A percentile compares a stretch with the other conserved stretches of the same genome.
Evolutionary conservation across 2,113 vertebrate genomes (phyloP).

Genomic region (Oncorhynchus gorbuscha): DNA sequence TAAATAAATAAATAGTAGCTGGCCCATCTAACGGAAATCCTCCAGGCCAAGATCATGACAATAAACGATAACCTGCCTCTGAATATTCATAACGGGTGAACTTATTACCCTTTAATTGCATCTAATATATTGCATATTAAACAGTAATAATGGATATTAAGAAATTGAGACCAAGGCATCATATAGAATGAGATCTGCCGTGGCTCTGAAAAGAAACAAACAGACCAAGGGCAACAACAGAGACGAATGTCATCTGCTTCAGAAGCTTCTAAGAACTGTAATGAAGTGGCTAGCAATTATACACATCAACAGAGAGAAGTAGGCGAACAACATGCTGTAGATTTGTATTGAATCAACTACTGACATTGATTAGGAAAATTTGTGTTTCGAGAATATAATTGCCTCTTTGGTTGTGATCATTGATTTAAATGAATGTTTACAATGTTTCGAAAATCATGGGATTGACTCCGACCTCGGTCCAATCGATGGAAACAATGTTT

Average conservation of each 20-base stretch:
- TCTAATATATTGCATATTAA: background rate
- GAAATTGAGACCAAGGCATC: background rate
- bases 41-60: too few relatives aligned
- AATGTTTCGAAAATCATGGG: constrained; percentile 15
- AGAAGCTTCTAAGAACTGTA: constrained; percentile 47
- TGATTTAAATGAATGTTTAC: constrained; percentile 47
- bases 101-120: too few relatives aligned
- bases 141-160: background rate
- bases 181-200: background rate
- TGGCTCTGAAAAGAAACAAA: constrained; percentile 36
- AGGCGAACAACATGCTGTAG: constrained; percentile 54
- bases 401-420: constrained; percentile 61
- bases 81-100: too few relatives aligned
- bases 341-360: constrained; percentile 56
- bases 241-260: constrained; percentile 46
- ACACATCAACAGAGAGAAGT: constrained; percentile 54
- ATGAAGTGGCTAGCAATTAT: constrained; percentile 45
- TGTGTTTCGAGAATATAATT: constrained; percentile 59
- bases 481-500: constrained; percentile 10
- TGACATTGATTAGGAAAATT: constrained; percentile 55
- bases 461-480: background rate
- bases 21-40: too few relatives aligned
- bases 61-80: too few relatives aligned
- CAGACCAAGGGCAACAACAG: constrained; percentile 44
- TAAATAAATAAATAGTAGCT: too few relatives aligned